Percentiles rank a stretch among this genome's conserved stretches.
Conservation (phyloP, 2,888 invertebrate genomes). For the Limnephilus auricula region DNA sequence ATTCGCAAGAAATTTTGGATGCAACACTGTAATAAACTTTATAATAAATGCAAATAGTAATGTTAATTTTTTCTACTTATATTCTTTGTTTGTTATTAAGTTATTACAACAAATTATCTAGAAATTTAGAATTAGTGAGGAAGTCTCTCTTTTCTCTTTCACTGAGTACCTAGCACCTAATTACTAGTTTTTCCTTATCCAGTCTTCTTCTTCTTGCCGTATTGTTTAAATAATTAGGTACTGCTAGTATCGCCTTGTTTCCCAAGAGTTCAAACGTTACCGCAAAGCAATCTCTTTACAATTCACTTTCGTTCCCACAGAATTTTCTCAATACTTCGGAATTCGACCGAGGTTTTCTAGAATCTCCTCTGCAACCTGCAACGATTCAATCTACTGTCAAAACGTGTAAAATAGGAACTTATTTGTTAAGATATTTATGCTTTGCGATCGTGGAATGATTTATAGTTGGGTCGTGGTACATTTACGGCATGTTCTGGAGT, state of each 20-base stretch:
- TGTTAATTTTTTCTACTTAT: no score
- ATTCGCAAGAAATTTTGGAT: no score
- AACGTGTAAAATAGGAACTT: background rate
- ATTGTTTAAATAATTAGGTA: background rate
- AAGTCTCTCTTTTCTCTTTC: background rate
- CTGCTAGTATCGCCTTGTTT: background rate
- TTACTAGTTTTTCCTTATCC: background rate
- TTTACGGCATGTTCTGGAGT: no score
- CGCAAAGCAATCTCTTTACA: background rate
- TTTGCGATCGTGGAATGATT: background rate
- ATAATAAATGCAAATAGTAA: no score
- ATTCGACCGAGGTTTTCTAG: background rate
- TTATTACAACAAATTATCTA: no score
- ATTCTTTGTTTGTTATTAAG: no score
- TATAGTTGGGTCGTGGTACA: no score
- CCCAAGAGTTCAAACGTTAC: conserved; percentile 17
- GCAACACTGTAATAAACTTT: no score
- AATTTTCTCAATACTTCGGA: background rate
- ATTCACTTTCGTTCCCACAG: conserved; percentile 17
- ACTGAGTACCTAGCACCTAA: background rate
- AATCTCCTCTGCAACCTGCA: background rate
- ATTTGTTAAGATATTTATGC: background rate
- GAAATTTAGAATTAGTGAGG: background rate
- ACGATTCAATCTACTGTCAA: background rate
- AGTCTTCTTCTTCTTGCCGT: background rate